Evolutionary conservation across 2,888 invertebrate species (phyloP).

Genomic region (Leptinotarsa tumamoca): DNA sequence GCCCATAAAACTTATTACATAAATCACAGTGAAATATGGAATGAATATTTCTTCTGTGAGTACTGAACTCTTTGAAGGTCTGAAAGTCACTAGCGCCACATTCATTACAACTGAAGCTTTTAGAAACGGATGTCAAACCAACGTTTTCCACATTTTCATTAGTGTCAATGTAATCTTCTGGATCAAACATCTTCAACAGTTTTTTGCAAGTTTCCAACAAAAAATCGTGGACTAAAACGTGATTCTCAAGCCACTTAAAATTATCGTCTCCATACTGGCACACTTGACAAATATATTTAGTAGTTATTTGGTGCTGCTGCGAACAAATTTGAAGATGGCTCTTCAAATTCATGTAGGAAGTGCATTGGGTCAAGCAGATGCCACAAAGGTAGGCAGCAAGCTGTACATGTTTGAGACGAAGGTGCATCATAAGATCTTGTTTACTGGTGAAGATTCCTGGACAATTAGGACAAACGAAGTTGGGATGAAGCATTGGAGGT

Average conservation of each 20-base stretch:
- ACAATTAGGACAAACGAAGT: slow-evolving; percentile 61
- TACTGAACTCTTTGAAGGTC: slow-evolving; percentile 68
- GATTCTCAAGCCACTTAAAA: slow-evolving; percentile 67
- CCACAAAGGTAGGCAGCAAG: slow-evolving; percentile 70
- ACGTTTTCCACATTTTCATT: slow-evolving; percentile 55
- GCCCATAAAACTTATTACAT: slow-evolving; percentile 72
- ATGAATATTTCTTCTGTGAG: slow-evolving; percentile 69
- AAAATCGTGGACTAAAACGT: slow-evolving; percentile 70
- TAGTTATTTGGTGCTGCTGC: slow-evolving; percentile 62
- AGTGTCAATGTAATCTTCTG: slow-evolving; percentile 67
- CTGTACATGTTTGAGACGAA: slow-evolving; percentile 69
- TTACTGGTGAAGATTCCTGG: slow-evolving; percentile 65
- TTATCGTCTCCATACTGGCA: slow-evolving; percentile 72
- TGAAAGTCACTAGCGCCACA: slow-evolving; percentile 62
- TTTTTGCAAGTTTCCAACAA: slow-evolving; percentile 64
- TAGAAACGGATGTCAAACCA: slow-evolving; percentile 41
- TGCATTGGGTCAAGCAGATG: slow-evolving; percentile 69
- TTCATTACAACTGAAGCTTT: slow-evolving; percentile 57
- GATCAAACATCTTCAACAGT: slow-evolving; percentile 65
- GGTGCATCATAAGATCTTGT: slow-evolving; percentile 70
- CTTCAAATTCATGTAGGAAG: slow-evolving; percentile 66
- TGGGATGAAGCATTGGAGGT: slow-evolving; percentile 45
- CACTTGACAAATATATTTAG: slow-evolving; percentile 67
- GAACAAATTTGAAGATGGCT: slow-evolving; percentile 69
- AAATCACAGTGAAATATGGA: slow-evolving; percentile 72